A percentile compares a stretch with the other conserved stretches of the same genome.
These are phyloP conservation scores for Limnothrissa miodon DNA, from an alignment of 2,113 vertebrate species.

Conservation along the genomic window DNA sequence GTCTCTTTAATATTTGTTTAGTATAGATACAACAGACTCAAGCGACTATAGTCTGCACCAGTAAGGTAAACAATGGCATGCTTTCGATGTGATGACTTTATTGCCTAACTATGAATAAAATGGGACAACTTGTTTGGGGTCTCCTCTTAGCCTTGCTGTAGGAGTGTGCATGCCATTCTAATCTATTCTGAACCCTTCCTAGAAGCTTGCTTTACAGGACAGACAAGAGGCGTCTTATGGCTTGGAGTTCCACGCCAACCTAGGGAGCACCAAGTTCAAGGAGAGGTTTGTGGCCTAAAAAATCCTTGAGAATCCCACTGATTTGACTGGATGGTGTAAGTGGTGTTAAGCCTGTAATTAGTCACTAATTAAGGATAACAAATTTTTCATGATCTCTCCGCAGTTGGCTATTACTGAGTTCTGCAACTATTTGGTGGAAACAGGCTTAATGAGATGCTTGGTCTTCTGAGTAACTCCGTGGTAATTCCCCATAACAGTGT, in stretches of 20 bases:
- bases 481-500: too few species aligned
- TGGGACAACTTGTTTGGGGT: not conserved
- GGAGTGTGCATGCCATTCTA: slow-evolving; percentile 32
- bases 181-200: slow-evolving; percentile 39
- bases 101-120: not conserved
- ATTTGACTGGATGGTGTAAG: not conserved
- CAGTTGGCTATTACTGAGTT: not conserved
- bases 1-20: not conserved
- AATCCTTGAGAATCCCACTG: not conserved
- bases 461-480: too few species aligned
- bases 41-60: not conserved
- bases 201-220: not conserved
- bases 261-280: not conserved
- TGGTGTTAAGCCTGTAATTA: not conserved
- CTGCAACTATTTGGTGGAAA: too few species aligned
- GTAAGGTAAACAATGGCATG: not conserved
- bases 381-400: not conserved
- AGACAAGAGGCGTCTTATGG: not conserved
- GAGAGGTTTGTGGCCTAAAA: not conserved
- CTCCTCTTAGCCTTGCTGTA: slow-evolving; percentile 20
- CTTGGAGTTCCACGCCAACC: not conserved
- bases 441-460: too few species aligned
- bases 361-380: not conserved
- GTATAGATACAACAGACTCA: not conserved
- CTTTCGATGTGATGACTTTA: not conserved